These are phyloP conservation scores for Ectropis crepuscularia DNA, from an alignment of 2,888 invertebrate species.

Conservation along the genomic window DNA sequence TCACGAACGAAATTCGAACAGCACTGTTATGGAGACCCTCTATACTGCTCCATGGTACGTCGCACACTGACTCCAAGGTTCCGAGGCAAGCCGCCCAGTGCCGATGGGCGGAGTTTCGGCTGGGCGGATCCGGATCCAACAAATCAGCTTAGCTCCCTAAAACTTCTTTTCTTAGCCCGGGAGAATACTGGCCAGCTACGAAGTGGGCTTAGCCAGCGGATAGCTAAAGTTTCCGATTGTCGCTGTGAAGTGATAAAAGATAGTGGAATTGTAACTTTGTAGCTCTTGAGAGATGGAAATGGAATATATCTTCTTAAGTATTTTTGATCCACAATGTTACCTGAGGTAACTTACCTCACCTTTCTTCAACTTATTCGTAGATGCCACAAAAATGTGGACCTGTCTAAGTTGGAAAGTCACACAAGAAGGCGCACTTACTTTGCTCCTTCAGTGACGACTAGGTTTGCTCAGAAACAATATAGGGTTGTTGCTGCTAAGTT, in stretches of 20 bases:
- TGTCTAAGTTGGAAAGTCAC: no score
- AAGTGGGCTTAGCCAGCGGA: slow-evolving; percentile 23
- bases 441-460: no score
- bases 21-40: slow-evolving; percentile 32
- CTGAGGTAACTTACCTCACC: no score
- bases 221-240: slow-evolving; percentile 13
- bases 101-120: slow-evolving; percentile 66
- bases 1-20: slow-evolving; percentile 46
- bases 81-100: slow-evolving; percentile 59
- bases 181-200: slow-evolving; percentile 60
- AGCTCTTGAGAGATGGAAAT: not conserved
- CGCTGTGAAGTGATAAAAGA: slow-evolving; percentile 1
- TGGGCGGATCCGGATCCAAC: slow-evolving; percentile 69
- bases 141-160: slow-evolving; percentile 67
- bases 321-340: no score
- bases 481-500: no score
- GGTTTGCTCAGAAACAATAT: no score
- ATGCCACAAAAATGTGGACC: no score
- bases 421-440: no score
- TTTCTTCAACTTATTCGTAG: no score
- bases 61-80: slow-evolving; percentile 54
- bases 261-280: not conserved
- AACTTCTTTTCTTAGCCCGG: slow-evolving; percentile 72
- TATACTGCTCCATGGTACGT: slow-evolving; percentile 45
- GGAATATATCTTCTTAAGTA: no score